phyloP scores from a whole-genome alignment of 2,888 invertebrate species.

The Ectropis crepuscularia region DNA sequence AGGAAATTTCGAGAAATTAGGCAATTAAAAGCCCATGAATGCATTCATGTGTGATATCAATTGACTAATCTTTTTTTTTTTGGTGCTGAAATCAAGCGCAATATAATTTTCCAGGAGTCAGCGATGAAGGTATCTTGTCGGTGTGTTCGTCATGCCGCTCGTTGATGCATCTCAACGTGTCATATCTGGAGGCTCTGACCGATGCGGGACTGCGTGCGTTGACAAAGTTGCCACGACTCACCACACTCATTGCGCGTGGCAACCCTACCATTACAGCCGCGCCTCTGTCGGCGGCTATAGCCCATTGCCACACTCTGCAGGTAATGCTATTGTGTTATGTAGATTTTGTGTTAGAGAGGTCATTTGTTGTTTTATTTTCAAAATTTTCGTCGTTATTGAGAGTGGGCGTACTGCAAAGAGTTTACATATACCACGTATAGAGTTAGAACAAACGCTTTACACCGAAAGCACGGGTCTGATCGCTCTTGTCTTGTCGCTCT shows the following conservation, averaged over 20 bases:
- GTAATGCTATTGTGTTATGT: conserved; percentile 35
- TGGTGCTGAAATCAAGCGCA: neutral
- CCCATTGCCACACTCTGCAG: conserved; percentile 57
- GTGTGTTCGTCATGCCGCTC: conserved; percentile 58
- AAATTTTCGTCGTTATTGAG: too few species aligned
- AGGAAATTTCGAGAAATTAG: too few species aligned
- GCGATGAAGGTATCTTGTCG: conserved; percentile 65
- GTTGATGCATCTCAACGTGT: conserved; percentile 64
- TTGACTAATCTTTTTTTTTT: too few species aligned
- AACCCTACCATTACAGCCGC: conserved; percentile 57
- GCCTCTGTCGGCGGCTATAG: conserved; percentile 55
- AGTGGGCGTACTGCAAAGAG: too few species aligned
- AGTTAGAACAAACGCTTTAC: too few species aligned
- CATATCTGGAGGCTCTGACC: conserved; percentile 64
- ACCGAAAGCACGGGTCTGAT: too few species aligned
- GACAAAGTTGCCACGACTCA: conserved; percentile 47
- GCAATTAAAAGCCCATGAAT: too few species aligned
- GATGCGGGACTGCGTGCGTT: conserved; percentile 42
- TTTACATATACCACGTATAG: too few species aligned
- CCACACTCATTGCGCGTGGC: conserved; percentile 57
- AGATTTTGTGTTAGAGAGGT: neutral
- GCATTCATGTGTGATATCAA: too few species aligned
- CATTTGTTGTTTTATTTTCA: too few species aligned
- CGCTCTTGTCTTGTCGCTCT: too few species aligned
- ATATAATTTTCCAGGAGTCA: conserved; percentile 55